Percentiles rank a stretch among this genome's conserved stretches.
Conservation (phyloP, 2,797 vertebrate genomes). For the Saxicola maurus region DNA sequence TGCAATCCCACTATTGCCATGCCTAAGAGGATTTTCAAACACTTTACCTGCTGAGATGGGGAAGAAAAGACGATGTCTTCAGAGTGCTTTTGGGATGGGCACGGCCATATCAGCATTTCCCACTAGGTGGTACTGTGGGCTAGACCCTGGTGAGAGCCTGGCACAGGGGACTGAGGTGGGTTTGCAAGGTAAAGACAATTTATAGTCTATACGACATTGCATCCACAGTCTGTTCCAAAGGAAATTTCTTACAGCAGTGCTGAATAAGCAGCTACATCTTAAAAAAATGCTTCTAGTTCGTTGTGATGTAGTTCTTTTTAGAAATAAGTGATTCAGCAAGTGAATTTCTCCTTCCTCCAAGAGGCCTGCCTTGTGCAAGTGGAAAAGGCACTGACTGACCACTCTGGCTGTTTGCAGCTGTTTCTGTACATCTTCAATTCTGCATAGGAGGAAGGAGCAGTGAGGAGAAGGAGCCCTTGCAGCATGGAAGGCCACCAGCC, state of each 20-base stretch:
- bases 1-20: not conserved
- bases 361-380: not conserved
- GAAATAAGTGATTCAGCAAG: not conserved
- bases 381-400: not conserved
- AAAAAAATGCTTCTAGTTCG: not conserved
- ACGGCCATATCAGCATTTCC: not conserved
- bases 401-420: not conserved
- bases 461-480: not conserved
- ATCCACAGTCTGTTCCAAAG: not conserved
- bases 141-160: not conserved
- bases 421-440: not conserved
- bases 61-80: not conserved
- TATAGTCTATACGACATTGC: not conserved
- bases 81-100: not conserved
- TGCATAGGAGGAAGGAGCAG: not conserved
- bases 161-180: rapidly evolving
- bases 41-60: not conserved
- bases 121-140: slow-evolving; percentile 55
- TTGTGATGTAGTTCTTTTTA: not conserved
- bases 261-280: slow-evolving; percentile 5
- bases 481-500: not conserved
- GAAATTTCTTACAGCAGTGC: slow-evolving; percentile 14
- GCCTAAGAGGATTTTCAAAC: not conserved
- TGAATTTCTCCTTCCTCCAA: not conserved
- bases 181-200: not conserved